Evolutionary conservation across 2,797 vertebrate species (phyloP).

Genomic region (Pipistrellus pipistrellus): DNA sequence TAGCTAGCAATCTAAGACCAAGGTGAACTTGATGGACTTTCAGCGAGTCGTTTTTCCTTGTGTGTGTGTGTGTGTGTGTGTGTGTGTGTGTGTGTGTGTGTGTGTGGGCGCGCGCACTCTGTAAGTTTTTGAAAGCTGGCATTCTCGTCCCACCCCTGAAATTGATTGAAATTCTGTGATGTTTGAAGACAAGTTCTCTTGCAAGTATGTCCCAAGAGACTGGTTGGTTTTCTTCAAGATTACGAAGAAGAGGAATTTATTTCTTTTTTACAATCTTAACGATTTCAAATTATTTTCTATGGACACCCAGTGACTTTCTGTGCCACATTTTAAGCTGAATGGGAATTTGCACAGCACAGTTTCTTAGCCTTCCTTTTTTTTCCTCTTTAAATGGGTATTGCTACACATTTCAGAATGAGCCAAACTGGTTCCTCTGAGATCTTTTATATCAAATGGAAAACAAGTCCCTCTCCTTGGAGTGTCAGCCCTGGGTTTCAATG

Average conservation of each 20-base stretch:
- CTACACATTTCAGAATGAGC: constrained; percentile 81
- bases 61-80: accelerated
- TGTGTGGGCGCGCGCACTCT: background rate
- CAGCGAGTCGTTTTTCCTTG: background rate
- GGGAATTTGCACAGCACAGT: constrained; percentile 60
- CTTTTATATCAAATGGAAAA: constrained; percentile 85
- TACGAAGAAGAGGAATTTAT: background rate
- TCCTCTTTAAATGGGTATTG: constrained; percentile 79
- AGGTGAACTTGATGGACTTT: constrained; percentile 30
- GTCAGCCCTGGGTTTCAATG: constrained; percentile 83
- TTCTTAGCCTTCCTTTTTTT: constrained; percentile 57
- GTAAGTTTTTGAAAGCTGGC: background rate
- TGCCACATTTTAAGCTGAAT: constrained; percentile 62
- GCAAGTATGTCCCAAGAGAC: constrained; percentile 9
- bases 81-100: too few species aligned
- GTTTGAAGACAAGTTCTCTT: constrained; percentile 15
- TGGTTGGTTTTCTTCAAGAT: constrained; percentile 60
- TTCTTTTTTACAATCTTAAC: background rate
- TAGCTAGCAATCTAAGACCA: background rate
- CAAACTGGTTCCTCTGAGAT: constrained; percentile 80
- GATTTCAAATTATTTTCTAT: constrained; percentile 23
- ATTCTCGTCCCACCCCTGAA: background rate
- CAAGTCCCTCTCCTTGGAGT: constrained; percentile 82
- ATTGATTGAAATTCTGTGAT: background rate
- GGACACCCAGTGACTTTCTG: constrained; percentile 61